Evolutionary conservation across 2,797 vertebrate species (phyloP).

Genomic region (Enteromius fasciolatus): DNA sequence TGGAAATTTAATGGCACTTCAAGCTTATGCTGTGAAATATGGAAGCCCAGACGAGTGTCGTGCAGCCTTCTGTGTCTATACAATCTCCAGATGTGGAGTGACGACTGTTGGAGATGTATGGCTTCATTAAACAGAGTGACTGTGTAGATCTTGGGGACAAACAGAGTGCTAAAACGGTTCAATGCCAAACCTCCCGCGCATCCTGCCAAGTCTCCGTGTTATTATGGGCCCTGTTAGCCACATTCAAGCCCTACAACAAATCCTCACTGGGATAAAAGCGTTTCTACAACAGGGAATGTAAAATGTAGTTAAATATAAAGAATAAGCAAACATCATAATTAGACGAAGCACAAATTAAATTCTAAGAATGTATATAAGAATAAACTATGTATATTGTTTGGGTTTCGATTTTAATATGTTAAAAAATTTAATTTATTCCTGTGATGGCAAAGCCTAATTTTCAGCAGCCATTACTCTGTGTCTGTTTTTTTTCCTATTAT

Average conservation of each 20-base stretch:
- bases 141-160: slow-evolving; percentile 28
- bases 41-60: background rate
- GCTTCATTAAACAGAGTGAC: slow-evolving; percentile 66
- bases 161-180: slow-evolving; percentile 13
- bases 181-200: slow-evolving; percentile 24
- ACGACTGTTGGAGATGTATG: slow-evolving; percentile 55
- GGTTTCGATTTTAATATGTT: background rate
- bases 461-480: background rate
- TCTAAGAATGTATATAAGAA: background rate
- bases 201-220: background rate
- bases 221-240: background rate
- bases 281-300: background rate
- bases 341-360: background rate
- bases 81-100: slow-evolving; percentile 20
- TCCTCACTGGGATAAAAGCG: background rate
- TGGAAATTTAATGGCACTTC: slow-evolving; percentile 9
- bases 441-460: background rate
- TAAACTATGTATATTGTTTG: background rate
- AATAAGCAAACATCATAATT: slow-evolving; percentile 4
- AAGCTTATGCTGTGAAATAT: slow-evolving; percentile 26
- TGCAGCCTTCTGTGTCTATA: slow-evolving; percentile 21
- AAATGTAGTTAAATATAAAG: slow-evolving; percentile 9
- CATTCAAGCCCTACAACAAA: background rate
- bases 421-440: background rate
- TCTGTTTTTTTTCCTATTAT: background rate